Conservation (phyloP, 2,797 vertebrate genomes). For the Podarcis lilfordi region DNA sequence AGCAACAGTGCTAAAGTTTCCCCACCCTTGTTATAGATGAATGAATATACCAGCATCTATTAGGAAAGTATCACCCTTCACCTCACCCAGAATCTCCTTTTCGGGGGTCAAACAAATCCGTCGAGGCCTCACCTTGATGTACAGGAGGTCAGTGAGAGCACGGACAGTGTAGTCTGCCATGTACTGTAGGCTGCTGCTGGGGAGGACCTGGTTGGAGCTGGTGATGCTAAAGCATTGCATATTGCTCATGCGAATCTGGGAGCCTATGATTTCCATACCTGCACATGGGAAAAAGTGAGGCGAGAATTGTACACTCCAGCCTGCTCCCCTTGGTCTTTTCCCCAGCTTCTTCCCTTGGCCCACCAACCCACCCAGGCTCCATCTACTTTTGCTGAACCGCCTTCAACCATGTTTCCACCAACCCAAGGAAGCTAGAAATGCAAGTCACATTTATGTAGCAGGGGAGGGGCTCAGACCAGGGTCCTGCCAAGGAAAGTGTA, state of each 20-base stretch:
- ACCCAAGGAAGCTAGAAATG: background rate
- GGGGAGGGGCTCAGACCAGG: no score
- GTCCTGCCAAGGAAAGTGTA: background rate
- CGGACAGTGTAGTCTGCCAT: conserved; percentile 52
- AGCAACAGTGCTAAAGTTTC: no score
- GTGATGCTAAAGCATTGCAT: background rate
- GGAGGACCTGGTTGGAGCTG: background rate
- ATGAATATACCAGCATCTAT: background rate
- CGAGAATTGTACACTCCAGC: no score
- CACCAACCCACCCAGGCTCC: background rate
- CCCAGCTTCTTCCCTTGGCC: background rate
- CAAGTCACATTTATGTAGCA: background rate
- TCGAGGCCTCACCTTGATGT: conserved; percentile 19
- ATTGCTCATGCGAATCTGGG: background rate
- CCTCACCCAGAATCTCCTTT: background rate
- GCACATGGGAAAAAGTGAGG: background rate
- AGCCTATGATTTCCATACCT: background rate
- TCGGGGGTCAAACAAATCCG: background rate
- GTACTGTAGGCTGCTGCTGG: conserved; percentile 67
- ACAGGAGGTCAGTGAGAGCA: conserved; percentile 24
- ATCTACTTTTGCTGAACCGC: no score
- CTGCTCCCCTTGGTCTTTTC: background rate
- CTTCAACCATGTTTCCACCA: background rate
- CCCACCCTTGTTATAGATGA: no score
- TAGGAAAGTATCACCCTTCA: no score